Evolutionary conservation across 2,888 invertebrate genomes (phyloP).

Genomic region (Agonopterix heracliana): DNA sequence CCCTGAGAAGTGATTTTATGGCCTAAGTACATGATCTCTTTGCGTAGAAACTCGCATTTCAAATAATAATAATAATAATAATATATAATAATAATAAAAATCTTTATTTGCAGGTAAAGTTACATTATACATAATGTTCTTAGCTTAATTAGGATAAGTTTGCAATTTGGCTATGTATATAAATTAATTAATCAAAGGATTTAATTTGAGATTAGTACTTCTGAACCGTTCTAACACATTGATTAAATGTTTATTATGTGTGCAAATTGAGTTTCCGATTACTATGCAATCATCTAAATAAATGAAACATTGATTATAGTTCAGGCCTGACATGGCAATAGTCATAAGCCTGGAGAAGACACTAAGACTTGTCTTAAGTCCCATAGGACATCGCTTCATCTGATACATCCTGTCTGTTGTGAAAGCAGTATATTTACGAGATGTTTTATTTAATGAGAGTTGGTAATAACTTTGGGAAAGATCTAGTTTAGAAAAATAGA

Average conservation of each 20-base stretch:
- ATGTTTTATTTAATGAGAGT: neutral
- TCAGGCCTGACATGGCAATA: conserved; percentile 6
- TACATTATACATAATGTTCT: no score
- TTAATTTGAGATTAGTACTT: conserved; percentile 9
- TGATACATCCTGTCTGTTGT: conserved; percentile 7
- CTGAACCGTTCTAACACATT: conserved; percentile 3
- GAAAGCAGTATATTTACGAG: conserved; percentile 8
- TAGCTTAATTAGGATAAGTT: no score
- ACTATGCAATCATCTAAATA: conserved; percentile 6
- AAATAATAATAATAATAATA: no score
- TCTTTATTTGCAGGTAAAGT: no score
- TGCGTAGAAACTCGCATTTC: conserved; percentile 5
- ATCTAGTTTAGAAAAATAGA: conserved; percentile 5
- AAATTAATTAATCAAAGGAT: no score
- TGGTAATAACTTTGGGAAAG: conserved; percentile 7
- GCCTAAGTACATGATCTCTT: conserved; percentile 11
- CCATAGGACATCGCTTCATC: conserved; percentile 9
- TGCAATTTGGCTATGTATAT: no score
- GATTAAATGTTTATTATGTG: conserved; percentile 6
- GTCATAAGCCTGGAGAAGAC: conserved; percentile 9
- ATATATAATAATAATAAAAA: no score
- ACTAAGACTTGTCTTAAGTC: conserved; percentile 8
- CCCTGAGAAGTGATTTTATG: conserved; percentile 10
- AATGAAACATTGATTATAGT: conserved; percentile 5
- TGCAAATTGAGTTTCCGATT: neutral